phyloP scores from a whole-genome alignment of 2,113 vertebrate genomes.

The Stomatorhinus ivindoensis region DNA sequence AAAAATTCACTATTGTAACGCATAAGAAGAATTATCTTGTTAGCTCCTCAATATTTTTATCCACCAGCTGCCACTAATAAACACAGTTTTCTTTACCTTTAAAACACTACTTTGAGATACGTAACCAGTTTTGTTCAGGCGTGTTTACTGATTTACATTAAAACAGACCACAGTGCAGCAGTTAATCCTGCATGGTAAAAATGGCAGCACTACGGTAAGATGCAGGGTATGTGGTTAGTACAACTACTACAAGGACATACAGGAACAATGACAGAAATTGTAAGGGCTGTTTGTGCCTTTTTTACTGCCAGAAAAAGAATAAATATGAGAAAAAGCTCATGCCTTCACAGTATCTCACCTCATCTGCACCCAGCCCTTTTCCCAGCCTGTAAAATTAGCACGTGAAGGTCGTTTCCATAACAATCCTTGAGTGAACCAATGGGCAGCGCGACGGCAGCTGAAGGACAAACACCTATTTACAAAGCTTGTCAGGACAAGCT shows the following conservation, averaged over 20 bases:
- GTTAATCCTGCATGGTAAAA: not conserved
- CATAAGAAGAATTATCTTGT: not conserved
- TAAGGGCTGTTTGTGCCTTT: not conserved
- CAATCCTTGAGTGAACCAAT: not conserved
- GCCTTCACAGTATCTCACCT: not conserved
- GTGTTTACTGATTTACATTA: not conserved
- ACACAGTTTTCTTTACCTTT: not conserved
- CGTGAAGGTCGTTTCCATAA: not conserved
- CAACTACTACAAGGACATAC: not conserved
- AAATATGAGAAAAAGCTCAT: not conserved
- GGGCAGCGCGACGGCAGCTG: not conserved
- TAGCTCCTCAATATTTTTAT: not conserved
- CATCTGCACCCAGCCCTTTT: not conserved
- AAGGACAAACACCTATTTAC: not conserved
- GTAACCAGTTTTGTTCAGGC: not conserved
- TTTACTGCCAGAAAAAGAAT: not conserved
- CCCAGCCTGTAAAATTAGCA: not conserved
- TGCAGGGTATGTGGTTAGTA: not conserved
- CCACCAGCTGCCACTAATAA: not conserved
- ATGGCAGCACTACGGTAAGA: not conserved
- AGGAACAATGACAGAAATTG: not conserved
- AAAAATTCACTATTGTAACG: not conserved
- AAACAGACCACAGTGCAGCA: not conserved
- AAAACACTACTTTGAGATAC: not conserved
- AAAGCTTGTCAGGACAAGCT: not conserved